Base-by-base conservation (phyloP, 2,888 invertebrate species). In the Euplagia quadripunctaria region DNA sequence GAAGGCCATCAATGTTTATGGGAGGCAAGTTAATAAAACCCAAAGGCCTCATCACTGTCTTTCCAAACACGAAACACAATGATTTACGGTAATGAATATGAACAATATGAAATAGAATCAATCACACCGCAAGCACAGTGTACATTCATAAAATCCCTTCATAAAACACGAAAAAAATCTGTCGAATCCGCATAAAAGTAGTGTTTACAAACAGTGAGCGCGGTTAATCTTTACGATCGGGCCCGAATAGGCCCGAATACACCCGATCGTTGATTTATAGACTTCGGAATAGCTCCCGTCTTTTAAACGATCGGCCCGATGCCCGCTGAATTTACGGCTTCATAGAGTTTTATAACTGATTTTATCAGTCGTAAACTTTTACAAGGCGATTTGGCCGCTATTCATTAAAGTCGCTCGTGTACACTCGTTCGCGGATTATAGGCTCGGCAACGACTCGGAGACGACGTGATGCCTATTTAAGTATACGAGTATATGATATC, bases 281-380 rank as follows among this genome's bases (percentile, higher is more conserved):
- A 93, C 86, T 92, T 83, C 90, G 87, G 88, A 93, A 94, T 92
- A 89, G 94, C 94, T 92, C 90, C 93, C 90, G 94, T 94, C 94
- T 92, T 84, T 91, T 93, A 90, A 92, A 93, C 87, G 88, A 87
- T 84, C 83, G 82, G 70, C 82, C 87, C 89, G 88, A 89, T 89
- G 89, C 87, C 89, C 87, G 84, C 88, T 85, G 86, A 90, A 92
- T 94, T 94, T 94, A 94, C 92, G 91, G 88, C 91, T 91, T 89
- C 91, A 93, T 92, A 92, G 89, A 91, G 91, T 94, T 94, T 94
- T 94, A 94, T 94, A 94, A 94, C 94, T 93, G 94, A 94, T 94
- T 94, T 94, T 94, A 94, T 94, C 93, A 91, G 86, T 93, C 93
- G 91, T 94, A 92, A 94, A 95, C 81, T 94, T 94, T 93, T 93